These are phyloP conservation scores for Trachemys scripta DNA, from an alignment of 2,113 vertebrate species.

Conservation along the genomic window DNA sequence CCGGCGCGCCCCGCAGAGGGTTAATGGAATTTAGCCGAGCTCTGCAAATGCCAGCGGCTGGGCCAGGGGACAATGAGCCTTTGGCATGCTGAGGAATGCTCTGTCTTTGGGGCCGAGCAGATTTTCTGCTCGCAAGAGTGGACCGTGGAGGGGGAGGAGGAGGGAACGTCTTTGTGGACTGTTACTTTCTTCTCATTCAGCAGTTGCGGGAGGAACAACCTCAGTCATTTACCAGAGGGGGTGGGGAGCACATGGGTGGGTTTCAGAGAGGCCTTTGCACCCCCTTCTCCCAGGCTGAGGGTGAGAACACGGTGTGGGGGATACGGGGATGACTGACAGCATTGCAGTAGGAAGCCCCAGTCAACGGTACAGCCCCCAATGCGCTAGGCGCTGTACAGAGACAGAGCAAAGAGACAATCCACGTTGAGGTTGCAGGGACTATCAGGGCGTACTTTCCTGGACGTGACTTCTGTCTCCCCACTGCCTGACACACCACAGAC, in stretches of 20 bases:
- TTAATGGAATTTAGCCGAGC: background rate
- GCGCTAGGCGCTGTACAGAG: background rate
- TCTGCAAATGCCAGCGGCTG: background rate
- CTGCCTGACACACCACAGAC: background rate
- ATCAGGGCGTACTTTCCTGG: background rate
- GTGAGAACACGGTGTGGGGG: background rate
- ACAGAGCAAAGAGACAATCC: background rate
- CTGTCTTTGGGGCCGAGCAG: background rate
- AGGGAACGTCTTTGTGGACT: background rate
- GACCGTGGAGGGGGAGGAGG: no score
- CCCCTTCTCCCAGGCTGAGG: background rate
- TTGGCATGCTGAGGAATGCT: background rate
- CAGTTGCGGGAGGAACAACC: background rate
- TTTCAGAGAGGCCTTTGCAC: background rate
- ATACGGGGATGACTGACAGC: background rate
- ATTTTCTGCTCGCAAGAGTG: background rate
- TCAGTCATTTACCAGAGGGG: background rate
- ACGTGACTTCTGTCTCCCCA: background rate
- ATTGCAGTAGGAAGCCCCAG: background rate
- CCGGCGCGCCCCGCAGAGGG: background rate
- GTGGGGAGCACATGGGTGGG: background rate
- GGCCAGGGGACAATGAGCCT: background rate
- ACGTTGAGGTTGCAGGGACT: background rate
- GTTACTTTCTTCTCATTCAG: background rate
- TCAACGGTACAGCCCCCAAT: background rate